Evolutionary conservation across 2,113 vertebrate species (phyloP), one percentile per base, ranked within the genome.

Genomic region (crab-eating macaque (Macaca fascicularis)): DNA sequence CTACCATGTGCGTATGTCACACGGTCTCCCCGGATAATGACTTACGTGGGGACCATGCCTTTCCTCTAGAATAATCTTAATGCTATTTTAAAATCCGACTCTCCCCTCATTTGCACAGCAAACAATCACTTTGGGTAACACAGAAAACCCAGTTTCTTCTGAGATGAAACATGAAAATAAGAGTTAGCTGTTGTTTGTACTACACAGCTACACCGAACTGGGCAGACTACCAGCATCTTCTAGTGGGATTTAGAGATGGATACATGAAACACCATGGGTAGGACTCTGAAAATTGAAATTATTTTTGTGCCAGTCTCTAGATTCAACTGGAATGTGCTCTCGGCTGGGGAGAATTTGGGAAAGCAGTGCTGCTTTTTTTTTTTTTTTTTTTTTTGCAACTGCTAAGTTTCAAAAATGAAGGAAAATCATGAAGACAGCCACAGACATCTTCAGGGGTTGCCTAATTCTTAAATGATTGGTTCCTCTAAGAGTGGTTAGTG

Each of bases 81-180:
- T 43, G 30, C 95, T 67, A 12, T 82, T 98, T 95, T n/a, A 95
- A 97, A 96, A 74, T 50, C 30, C 27, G 3, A 84, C 8, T 93
- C 86, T 93, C 67, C 35, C 64, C 35, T 83, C 87, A 87, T 80
- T 43, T 92, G 50, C 9, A 84, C 20, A 20, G 64, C 17, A 45
- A 89, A 88, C 90, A 90, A 69, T 97, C 92, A 93, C 50, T 85
- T 55, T 69, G 14, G 69, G 50, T 78, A 78, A 32, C 1, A 0
- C 50, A 35, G 48, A 45, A 93, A 94, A 78, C 40, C 43, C 23
- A 93, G 85, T 78, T 93, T 94, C 90, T 92, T 85, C 23, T 14
- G 19, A 57, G 72, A 90, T 27, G 38, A 90, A 55, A 13, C 80
- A 85, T 0, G 45, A 59, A 69, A 13, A 74, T 61, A 81, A 48